These are phyloP conservation scores for Tetranychus piercei DNA, from an alignment of 2,888 invertebrate species.

Conservation along the genomic window DNA sequence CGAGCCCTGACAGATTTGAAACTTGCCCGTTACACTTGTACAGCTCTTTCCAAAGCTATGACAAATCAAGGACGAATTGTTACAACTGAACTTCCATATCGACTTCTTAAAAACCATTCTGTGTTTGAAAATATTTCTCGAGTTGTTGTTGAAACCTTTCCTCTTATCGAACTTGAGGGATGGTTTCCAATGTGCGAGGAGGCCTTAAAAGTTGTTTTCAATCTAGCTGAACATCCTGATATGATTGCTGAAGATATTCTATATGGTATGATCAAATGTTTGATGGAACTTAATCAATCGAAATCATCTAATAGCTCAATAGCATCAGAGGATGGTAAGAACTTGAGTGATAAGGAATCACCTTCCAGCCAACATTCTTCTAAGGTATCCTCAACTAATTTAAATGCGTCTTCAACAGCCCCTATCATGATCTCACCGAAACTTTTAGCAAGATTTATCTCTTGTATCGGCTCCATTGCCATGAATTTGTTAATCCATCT, in stretches of 20 bases:
- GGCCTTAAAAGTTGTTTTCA: conserved; percentile 44
- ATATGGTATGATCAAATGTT: conserved; percentile 11
- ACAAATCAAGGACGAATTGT: conserved; percentile 29
- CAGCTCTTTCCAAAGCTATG: conserved; percentile 38
- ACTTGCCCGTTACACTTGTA: conserved; percentile 43
- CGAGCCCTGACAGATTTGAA: conserved; percentile 39
- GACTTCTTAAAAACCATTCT: conserved; percentile 38
- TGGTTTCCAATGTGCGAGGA: conserved; percentile 43
- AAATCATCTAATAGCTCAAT: conserved; percentile 4
- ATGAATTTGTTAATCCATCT: conserved; percentile 56
- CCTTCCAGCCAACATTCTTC: neutral
- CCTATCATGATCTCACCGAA: conserved; percentile 9
- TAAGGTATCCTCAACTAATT: neutral
- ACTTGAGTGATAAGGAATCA: neutral
- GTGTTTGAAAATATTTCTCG: conserved; percentile 39
- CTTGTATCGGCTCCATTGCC: conserved; percentile 54
- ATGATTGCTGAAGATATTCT: conserved; percentile 31
- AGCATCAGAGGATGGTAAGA: neutral
- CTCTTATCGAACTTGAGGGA: conserved; percentile 34
- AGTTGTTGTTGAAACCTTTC: conserved; percentile 38
- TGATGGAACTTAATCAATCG: neutral
- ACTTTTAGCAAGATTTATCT: conserved; percentile 37
- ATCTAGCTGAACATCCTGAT: conserved; percentile 44
- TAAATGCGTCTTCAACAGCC: neutral
- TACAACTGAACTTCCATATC: conserved; percentile 29